Evolutionary conservation across 2,888 invertebrate genomes (phyloP), one percentile per base, ranked within the genome.

Genomic region (Trissoscelio sp.): DNA sequence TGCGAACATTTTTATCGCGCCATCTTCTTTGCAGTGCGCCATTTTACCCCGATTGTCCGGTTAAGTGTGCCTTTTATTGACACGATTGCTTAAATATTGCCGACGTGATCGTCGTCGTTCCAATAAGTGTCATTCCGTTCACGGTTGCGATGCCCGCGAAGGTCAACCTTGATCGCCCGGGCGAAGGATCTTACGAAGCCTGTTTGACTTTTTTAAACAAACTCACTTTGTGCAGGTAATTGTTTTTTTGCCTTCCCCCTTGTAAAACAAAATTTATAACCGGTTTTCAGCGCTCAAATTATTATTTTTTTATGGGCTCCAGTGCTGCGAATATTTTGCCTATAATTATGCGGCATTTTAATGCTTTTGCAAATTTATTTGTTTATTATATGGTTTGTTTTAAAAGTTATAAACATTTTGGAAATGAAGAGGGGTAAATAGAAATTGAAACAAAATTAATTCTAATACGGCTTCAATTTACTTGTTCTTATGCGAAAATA

Each of bases 1-100:
- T 86, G 87, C 85, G 86, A 82, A 86, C 84, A 84, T 73, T 88
- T 86, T 85, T 86, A 83, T 84, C 75, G 75, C 74, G 31, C 22
- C 51, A n/a, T 64, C 66, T 16, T 60, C 51, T 72, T 67, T 53
- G 20, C 53, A 0, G 14, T 4, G 11, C 42, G 39, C 42, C 24
- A 4, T 24, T 24, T 24, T 24, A 6, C 6, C 6, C 6, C 48
- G 46, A 48, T 39, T 14, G 44, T 46, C 44, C 57, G 51, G 20
- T 51, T 53, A 48, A 53, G 46, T 39, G 37, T 14, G 18, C 3
- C 42, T 58, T 62, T 62, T 51, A 53, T 70, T 55, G 28, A 28
- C 28, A 11, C 44, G n/a, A 48, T 34, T 58, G 64, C 57, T 58
- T 64, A 44, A 66, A 39, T 42, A 70, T 57, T 67, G n/a, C 7